Evolutionary conservation across 2,797 vertebrate species (phyloP).

Genomic region (Bovichtus variegatus): DNA sequence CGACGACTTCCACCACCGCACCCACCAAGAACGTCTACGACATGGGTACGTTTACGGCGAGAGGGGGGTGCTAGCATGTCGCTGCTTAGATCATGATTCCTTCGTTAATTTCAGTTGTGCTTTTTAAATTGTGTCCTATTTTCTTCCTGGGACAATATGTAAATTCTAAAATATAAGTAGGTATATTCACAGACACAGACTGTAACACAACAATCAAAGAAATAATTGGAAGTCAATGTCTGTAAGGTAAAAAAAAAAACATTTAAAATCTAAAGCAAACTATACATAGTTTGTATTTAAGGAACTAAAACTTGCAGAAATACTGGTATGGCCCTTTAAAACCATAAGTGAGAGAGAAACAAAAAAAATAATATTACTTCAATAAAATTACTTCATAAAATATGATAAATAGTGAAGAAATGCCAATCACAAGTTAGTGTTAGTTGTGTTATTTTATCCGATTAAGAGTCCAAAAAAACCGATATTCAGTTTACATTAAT

Average conservation of each 20-base stretch:
- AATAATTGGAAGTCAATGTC: not conserved
- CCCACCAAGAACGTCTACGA: constrained; percentile 93
- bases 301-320: not conserved
- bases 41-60: constrained; percentile 87
- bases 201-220: not conserved
- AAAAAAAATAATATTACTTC: too few relatives aligned
- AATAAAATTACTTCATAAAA: too few relatives aligned
- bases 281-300: not conserved
- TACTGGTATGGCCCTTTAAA: too few relatives aligned
- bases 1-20: constrained; percentile 51
- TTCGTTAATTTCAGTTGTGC: not conserved
- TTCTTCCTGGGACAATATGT: not conserved
- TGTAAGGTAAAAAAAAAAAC: not conserved
- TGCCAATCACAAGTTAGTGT: too few relatives aligned
- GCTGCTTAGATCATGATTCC: too few relatives aligned
- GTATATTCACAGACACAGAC: not conserved
- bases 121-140: not conserved
- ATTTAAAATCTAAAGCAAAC: too few relatives aligned
- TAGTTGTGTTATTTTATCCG: too few relatives aligned
- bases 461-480: too few relatives aligned
- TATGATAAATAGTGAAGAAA: too few relatives aligned
- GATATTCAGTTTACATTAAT: too few relatives aligned
- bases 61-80: too few relatives aligned
- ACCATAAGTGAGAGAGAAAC: not conserved
- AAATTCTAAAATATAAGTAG: not conserved